phyloP scores from a whole-genome alignment of 2,888 invertebrate genomes.

The Philaethria dido region DNA sequence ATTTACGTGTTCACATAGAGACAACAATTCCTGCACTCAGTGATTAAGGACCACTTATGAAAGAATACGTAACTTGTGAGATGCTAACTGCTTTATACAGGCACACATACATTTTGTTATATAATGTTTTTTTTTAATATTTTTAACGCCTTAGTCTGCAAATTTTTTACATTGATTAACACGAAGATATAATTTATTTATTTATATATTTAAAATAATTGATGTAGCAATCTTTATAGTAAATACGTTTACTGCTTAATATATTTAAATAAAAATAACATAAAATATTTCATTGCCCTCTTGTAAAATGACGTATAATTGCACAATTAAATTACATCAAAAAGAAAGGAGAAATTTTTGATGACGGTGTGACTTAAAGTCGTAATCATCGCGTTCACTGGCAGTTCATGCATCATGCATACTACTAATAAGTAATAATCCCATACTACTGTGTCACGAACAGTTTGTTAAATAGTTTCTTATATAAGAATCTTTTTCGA shows the following conservation, averaged over 20 bases:
- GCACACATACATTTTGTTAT: background rate
- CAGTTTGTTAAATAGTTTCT: conserved; percentile 4
- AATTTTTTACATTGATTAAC: background rate
- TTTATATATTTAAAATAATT: background rate
- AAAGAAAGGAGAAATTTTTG: conserved; percentile 31
- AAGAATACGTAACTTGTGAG: conserved; percentile 25
- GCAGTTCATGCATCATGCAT: conserved; percentile 11
- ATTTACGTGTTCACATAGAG: conserved; percentile 39
- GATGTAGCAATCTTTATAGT: background rate
- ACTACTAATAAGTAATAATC: conserved; percentile 12
- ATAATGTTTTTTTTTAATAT: background rate
- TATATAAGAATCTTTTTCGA: background rate
- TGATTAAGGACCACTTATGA: conserved; percentile 35
- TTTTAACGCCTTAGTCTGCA: background rate
- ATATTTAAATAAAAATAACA: background rate
- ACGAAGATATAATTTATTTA: background rate
- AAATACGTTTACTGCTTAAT: background rate
- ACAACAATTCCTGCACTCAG: conserved; percentile 31
- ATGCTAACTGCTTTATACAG: background rate
- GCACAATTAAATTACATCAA: conserved; percentile 27
- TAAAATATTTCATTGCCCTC: background rate
- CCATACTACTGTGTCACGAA: conserved; percentile 17
- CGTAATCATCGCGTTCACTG: conserved; percentile 13
- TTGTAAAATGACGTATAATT: conserved; percentile 20
- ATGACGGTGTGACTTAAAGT: conserved; percentile 27